Conservation (phyloP, 2,113 vertebrate species). For the Malurus melanocephalus region DNA sequence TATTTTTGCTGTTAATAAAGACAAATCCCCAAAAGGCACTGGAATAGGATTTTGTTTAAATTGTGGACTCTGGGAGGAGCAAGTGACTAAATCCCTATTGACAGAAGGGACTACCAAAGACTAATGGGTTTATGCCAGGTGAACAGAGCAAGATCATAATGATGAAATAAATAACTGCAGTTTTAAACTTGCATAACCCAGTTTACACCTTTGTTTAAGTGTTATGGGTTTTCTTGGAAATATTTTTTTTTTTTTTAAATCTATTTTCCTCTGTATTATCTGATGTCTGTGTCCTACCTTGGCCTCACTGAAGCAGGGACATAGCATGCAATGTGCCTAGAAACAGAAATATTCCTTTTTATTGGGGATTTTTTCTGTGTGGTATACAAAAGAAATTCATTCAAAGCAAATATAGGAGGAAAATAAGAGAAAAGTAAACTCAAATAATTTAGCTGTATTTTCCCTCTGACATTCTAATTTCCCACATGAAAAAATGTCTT, state of each 20-base stretch:
- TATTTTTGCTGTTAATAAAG: background rate
- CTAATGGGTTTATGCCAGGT: background rate
- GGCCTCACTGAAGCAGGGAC: background rate
- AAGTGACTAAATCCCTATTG: background rate
- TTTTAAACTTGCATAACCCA: background rate
- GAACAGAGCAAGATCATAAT: background rate
- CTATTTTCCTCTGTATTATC: background rate
- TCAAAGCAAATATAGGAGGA: background rate
- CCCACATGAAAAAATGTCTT: background rate
- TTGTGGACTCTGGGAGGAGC: background rate
- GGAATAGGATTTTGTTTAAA: background rate
- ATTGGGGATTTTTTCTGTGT: background rate
- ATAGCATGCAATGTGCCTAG: background rate
- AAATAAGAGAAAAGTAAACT: conserved; percentile 25
- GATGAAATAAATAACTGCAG: background rate
- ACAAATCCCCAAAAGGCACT: background rate
- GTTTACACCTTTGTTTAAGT: background rate
- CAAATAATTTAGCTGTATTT: background rate
- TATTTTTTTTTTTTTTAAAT: background rate
- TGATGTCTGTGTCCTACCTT: background rate
- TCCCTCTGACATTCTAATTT: conserved; percentile 15
- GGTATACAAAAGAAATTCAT: background rate
- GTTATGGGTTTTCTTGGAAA: background rate
- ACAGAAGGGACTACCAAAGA: background rate
- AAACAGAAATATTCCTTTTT: background rate